Conservation (phyloP, 1,140 invertebrate species). For the Drosophila albomicans region DNA sequence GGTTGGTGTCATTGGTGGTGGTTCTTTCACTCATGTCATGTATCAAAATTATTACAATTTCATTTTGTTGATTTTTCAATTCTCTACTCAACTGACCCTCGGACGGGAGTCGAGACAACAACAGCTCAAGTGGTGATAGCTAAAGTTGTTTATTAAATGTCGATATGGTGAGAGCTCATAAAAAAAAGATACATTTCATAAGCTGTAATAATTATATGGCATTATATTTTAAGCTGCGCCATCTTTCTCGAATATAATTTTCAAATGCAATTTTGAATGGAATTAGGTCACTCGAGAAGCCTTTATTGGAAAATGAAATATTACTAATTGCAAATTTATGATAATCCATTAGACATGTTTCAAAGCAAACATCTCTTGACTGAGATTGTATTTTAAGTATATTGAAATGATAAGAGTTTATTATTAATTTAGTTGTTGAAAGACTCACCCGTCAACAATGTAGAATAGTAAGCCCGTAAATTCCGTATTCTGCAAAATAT, state of each 20-base stretch:
- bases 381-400: no score
- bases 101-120: conserved; percentile 2
- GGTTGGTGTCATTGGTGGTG: conserved; percentile 39
- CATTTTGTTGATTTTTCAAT: conserved; percentile 64
- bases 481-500: no score
- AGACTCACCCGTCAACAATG: no score
- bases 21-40: conserved; percentile 3
- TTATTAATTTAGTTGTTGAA: no score
- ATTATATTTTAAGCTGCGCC: conserved; percentile 18
- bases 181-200: conserved; percentile 42
- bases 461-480: no score
- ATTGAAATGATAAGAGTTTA: no score
- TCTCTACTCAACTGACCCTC: conserved; percentile 32
- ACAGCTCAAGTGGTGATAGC: conserved; percentile 57
- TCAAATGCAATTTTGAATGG: background rate
- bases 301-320: no score
- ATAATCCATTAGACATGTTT: no score
- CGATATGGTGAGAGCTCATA: conserved; percentile 46
- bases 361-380: no score
- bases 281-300: background rate
- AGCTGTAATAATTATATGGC: conserved; percentile 53
- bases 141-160: conserved; percentile 57
- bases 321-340: no score
- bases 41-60: conserved; percentile 65
- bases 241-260: background rate